These are phyloP conservation scores for Periparus ater DNA, from an alignment of 2,797 vertebrate species.

Conservation along the genomic window DNA sequence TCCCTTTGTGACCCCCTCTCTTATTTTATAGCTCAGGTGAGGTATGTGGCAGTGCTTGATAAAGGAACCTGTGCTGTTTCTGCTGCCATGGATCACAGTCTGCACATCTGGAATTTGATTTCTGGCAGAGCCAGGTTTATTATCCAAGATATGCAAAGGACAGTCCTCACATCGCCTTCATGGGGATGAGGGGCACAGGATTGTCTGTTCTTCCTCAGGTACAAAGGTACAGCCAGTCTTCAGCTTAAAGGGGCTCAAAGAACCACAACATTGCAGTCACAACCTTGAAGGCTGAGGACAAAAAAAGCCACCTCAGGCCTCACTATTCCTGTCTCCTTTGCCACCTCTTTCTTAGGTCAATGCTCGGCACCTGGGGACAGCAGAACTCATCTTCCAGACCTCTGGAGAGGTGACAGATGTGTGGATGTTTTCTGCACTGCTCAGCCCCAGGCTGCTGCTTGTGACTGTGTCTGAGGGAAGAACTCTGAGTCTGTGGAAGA, in stretches of 20 bases:
- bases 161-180: constrained; percentile 52
- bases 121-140: constrained; percentile 75
- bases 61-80: constrained; percentile 74
- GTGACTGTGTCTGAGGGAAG: constrained; percentile 64
- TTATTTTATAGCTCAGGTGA: constrained; percentile 72
- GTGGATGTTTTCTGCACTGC: constrained; percentile 6
- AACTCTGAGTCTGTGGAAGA: constrained; percentile 66
- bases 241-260: neutral
- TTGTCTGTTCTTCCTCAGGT: constrained; percentile 70
- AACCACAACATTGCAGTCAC: neutral
- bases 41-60: constrained; percentile 66
- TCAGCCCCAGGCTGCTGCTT: constrained; percentile 63
- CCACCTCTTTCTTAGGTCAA: constrained; percentile 70
- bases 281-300: neutral
- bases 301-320: neutral
- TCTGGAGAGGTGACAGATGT: neutral
- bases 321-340: neutral
- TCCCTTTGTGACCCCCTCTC: neutral
- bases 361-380: constrained; percentile 75
- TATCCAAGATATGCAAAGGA: constrained; percentile 53
- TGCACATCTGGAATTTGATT: constrained; percentile 78
- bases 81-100: constrained; percentile 75
- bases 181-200: constrained; percentile 64
- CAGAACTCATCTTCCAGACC: constrained; percentile 58
- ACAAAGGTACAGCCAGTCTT: constrained; percentile 70